Evolutionary conservation across 2,113 vertebrate genomes (phyloP).

Genomic region (Brachypteracias leptosomus): DNA sequence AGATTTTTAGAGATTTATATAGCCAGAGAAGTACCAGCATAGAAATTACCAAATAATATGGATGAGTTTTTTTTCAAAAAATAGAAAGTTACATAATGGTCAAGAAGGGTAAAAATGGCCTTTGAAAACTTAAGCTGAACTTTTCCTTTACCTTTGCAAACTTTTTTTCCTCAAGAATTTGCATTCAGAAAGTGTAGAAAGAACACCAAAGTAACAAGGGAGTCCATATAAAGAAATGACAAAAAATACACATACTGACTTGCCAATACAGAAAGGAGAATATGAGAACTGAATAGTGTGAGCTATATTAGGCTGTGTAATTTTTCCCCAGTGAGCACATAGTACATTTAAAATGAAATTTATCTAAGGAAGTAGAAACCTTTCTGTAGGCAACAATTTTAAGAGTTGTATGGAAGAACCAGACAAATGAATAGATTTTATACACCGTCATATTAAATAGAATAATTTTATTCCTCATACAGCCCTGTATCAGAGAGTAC

Average conservation of each 20-base stretch:
- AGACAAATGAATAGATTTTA: background rate
- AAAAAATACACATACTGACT: background rate
- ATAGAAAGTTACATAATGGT: background rate
- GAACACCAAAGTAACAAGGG: background rate
- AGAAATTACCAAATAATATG: background rate
- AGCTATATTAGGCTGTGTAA: background rate
- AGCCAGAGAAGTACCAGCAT: background rate
- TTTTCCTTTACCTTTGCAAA: background rate
- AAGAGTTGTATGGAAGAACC: background rate
- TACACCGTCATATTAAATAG: background rate
- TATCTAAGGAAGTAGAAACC: background rate
- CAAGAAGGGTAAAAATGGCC: background rate
- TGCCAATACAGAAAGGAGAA: background rate
- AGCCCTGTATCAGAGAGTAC: background rate
- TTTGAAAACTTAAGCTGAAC: background rate
- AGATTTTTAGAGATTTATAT: constrained; percentile 19
- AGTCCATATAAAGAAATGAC: background rate
- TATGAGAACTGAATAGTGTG: background rate
- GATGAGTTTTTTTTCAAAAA: no score
- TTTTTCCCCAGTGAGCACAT: background rate
- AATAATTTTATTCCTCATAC: background rate
- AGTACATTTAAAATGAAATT: background rate
- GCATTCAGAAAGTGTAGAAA: background rate
- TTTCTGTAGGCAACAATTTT: background rate
- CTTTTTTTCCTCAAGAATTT: background rate